phyloP scores from a whole-genome alignment of 2,113 vertebrate species.

The Phainopepla nitens region DNA sequence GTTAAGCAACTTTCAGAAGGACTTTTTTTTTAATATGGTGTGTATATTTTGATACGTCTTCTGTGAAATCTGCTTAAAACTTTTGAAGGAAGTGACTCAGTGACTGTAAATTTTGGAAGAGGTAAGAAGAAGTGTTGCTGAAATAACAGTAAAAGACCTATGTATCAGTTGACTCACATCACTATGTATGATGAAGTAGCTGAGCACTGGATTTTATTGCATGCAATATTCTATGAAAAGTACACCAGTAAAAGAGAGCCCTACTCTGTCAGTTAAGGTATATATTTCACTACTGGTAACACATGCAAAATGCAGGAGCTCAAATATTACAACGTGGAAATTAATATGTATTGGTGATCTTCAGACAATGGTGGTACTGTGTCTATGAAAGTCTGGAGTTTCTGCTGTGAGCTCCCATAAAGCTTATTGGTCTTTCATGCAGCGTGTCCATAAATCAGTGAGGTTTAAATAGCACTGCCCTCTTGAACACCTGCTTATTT shows the following conservation, averaged over 20 bases:
- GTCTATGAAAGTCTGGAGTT: conserved; percentile 21
- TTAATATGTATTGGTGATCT: background rate
- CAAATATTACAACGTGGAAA: conserved; percentile 1
- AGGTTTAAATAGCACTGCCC: conserved; percentile 58
- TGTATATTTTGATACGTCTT: background rate
- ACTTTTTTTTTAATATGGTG: background rate
- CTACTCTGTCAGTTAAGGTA: background rate
- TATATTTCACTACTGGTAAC: conserved; percentile 22
- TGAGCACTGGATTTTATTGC: conserved; percentile 30
- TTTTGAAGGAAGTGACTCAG: background rate
- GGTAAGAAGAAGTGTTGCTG: background rate
- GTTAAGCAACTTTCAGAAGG: background rate
- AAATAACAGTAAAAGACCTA: background rate
- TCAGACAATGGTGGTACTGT: conserved; percentile 48
- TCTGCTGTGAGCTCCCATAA: conserved; percentile 42
- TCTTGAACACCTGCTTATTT: conserved; percentile 68
- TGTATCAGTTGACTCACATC: background rate
- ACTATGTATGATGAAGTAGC: background rate
- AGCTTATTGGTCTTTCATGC: conserved; percentile 40
- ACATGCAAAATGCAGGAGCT: conserved; percentile 8
- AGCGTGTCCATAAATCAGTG: conserved; percentile 55
- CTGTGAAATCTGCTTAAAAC: background rate
- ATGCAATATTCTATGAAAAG: conserved; percentile 6
- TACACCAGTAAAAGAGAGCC: conserved; percentile 6
- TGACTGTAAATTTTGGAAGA: background rate